Evolutionary conservation across 2,888 invertebrate species (phyloP), one percentile per base, ranked within the genome.

Genomic region (Phyto melanocephala): DNA sequence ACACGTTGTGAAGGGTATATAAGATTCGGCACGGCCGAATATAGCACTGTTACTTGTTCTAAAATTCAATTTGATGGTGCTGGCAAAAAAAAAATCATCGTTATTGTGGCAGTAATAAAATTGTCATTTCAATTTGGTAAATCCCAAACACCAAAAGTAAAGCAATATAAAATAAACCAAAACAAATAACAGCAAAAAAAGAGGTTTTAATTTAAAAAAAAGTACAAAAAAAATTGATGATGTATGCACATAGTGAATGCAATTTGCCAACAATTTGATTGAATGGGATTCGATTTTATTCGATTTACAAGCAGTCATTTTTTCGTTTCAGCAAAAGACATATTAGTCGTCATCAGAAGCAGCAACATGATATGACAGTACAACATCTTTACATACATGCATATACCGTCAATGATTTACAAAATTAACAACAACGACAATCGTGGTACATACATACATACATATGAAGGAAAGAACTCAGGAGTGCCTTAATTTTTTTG

Each of bases 181-280:
- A 80, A 70, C 35, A 47, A 47, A 20, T 15, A 63, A 58, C n/a
- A 45, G 24, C 1, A 35, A 52, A 33, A 40, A 54, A 47, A 50
- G 6, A 15, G 4, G 7, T 20, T 37, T 8, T 58, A 80, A 80
- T n/a, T n/a, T n/a, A n/a, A n/a, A n/a, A n/a, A n/a, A 50, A 33
- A 28, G 52, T 42, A 63, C 17, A 22, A 22, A 35, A 42, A 50
- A 15, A 58, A 28, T 40, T 75, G 62, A 54, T 47, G n/a, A n/a
- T n/a, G n/a, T n/a, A n/a, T n/a, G 50, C 42, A 60, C 70, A 63
- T 35, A 63, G 50, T 76, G 82, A 79, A 79, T 82, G 82, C 75
- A 82, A 79, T 79, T 82, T 82, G 79, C 75, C 82, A 79, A 82
- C 83, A 83, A 78, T 83, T 81, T 81, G 80, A 81, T 80, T 83